These are phyloP conservation scores for Lepidostoma basale DNA, from an alignment of 1,140 invertebrate genomes.

Conservation along the genomic window DNA sequence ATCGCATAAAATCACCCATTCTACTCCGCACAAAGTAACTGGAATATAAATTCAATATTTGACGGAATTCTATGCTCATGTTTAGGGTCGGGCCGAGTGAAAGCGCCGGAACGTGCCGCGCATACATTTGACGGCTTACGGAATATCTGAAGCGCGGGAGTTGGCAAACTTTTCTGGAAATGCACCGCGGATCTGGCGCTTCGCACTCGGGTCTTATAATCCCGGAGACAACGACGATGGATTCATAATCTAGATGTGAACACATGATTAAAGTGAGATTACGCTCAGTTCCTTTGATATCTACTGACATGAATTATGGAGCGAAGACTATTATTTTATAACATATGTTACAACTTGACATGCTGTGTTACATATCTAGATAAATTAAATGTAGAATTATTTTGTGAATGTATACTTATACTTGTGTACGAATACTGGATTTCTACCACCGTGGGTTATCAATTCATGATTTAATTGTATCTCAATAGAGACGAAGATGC, in stretches of 20 bases:
- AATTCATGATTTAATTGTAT: too few relatives aligned
- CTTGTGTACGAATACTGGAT: too few relatives aligned
- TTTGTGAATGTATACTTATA: too few relatives aligned
- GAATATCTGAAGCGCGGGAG: neutral
- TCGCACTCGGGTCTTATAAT: neutral
- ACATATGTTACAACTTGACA: too few relatives aligned
- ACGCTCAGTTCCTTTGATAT: neutral
- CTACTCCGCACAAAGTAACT: neutral
- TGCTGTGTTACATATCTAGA: too few relatives aligned
- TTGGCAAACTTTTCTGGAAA: neutral
- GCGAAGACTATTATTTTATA: too few relatives aligned
- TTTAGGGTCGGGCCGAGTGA: constrained; percentile 18
- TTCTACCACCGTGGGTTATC: too few relatives aligned
- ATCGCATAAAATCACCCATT: constrained; percentile 8
- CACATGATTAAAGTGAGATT: neutral
- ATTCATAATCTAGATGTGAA: neutral
- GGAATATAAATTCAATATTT: constrained; percentile 18
- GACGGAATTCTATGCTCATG: neutral
- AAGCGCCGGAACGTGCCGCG: constrained; percentile 5
- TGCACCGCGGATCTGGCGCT: neutral
- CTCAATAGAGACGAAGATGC: too few relatives aligned
- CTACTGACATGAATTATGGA: too few relatives aligned
- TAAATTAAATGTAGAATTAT: too few relatives aligned
- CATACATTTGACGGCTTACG: neutral
- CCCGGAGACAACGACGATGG: neutral